Percentiles rank a stretch among this genome's conserved stretches.
Conservation (phyloP, 2,888 invertebrate species). For the Silvanus unidentatus region DNA sequence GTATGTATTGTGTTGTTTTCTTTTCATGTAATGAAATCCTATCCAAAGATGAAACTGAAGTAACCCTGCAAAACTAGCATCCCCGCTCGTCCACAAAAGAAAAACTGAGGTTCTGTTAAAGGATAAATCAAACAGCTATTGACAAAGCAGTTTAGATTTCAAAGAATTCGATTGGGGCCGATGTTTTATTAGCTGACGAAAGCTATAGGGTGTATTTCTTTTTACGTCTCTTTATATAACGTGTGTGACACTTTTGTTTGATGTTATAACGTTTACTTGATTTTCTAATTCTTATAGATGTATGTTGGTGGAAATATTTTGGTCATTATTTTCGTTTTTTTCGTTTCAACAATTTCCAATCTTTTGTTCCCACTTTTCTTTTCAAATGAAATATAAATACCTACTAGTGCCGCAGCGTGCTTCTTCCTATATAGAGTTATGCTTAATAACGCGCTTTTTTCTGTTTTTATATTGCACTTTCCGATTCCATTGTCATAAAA, state of each 20-base stretch:
- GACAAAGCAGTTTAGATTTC: constrained; percentile 25
- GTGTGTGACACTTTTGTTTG: constrained; percentile 20
- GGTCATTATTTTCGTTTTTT: too few relatives aligned
- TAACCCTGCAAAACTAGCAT: not conserved
- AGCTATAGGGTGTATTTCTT: constrained; percentile 11
- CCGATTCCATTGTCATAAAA: too few relatives aligned
- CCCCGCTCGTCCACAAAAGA: not conserved
- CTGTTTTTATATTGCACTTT: too few relatives aligned
- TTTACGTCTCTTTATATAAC: constrained; percentile 7
- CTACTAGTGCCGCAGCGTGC: not conserved
- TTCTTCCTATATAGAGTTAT: too few relatives aligned
- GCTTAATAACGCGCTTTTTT: too few relatives aligned
- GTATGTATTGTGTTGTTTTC: constrained; percentile 1
- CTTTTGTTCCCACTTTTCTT: too few relatives aligned
- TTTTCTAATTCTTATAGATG: constrained; percentile 12
- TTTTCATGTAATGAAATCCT: constrained; percentile 14
- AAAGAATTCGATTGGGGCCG: constrained; percentile 19
- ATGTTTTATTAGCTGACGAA: constrained; percentile 25
- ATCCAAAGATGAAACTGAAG: constrained; percentile 4
- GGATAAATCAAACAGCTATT: constrained; percentile 20
- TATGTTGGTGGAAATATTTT: too few relatives aligned
- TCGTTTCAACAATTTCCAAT: too few relatives aligned
- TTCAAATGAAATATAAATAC: too few relatives aligned
- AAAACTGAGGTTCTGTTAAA: constrained; percentile 8
- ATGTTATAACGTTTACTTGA: constrained; percentile 9